These are phyloP conservation scores for Falco biarmicus DNA, from an alignment of 2,797 vertebrate species.

Conservation along the genomic window DNA sequence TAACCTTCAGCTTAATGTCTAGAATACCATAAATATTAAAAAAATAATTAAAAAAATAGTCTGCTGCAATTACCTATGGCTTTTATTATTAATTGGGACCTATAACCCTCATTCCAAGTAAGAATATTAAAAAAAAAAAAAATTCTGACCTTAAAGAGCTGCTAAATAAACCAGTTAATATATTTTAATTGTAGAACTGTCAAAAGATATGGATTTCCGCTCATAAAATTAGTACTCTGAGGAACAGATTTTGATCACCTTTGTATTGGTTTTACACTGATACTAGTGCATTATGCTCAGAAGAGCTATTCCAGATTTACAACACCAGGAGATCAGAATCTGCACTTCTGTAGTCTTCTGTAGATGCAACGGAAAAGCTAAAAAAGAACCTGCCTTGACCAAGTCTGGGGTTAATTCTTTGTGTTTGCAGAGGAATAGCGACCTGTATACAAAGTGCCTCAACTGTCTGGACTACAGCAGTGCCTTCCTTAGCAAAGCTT, in stretches of 20 bases:
- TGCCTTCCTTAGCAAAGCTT: neutral
- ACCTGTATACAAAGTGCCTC: neutral
- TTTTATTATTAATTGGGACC: conserved; percentile 1
- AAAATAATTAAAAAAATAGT: neutral
- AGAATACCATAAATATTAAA: neutral
- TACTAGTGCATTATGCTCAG: neutral
- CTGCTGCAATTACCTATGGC: neutral
- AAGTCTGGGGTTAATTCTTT: neutral
- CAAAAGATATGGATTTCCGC: neutral
- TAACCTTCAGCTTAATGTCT: neutral
- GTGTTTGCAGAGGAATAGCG: neutral
- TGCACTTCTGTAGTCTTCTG: neutral
- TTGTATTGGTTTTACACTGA: neutral
- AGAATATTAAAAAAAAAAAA: neutral
- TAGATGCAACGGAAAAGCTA: neutral
- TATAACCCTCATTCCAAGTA: neutral
- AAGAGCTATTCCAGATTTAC: neutral
- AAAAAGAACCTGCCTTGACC: neutral
- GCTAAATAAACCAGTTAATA: conserved; percentile 1
- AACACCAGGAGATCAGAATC: neutral
- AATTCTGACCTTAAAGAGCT: neutral
- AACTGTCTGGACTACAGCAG: neutral
- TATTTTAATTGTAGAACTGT: neutral
- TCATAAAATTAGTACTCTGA: neutral
- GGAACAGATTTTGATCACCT: neutral